Evolutionary conservation across 2,113 vertebrate genomes (phyloP), one percentile per base, ranked within the genome.

Genomic region (Nycticorax nycticorax): DNA sequence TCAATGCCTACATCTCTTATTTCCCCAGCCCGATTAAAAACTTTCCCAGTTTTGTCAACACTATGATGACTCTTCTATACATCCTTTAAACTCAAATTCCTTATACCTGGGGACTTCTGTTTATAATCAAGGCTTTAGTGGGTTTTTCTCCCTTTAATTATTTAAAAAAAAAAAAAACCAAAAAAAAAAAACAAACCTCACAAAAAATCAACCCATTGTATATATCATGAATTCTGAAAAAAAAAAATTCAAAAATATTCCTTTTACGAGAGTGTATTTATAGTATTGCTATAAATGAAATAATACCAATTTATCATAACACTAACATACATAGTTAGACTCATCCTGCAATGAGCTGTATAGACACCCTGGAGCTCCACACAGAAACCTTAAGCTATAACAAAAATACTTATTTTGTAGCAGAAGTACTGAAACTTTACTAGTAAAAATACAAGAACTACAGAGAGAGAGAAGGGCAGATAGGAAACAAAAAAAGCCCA

Each of bases 311-410:
- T 74, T 84, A 32, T 3, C 12, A 32, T 0, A 82, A 16, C 21
- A 52, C 8, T 45, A 79, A 45, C 24, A 57, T 2, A 41, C 0
- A 3, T 23, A 18, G 26, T 39, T 39, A 83, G 7, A 76, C 3
- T 63, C 30, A 57, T 21, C 39, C n/a, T 69, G 41, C 52, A 75
- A 18, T 9, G 8, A 91, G n/a, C 26, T 55, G 17, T 8, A 26
- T 0, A 57, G 10, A 57, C 41, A 68, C 1, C 7, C 24, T 57
- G 26, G 12, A 89, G 53, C 12, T n/a, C 4, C 1, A 52, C 5
- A 50, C 0, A 35, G 6, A 72, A 83, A 82, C 14, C 11, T 75
- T 24, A 45, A n/a, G 3, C 16, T 33, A 1, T 26, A 85, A 71
- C 23, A 89, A 22, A 45, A 72, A 9, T 10, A 67, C 2, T n/a